Evolutionary conservation across 2,113 vertebrate genomes (phyloP).

Genomic region (Genyomyrus donnyi): DNA sequence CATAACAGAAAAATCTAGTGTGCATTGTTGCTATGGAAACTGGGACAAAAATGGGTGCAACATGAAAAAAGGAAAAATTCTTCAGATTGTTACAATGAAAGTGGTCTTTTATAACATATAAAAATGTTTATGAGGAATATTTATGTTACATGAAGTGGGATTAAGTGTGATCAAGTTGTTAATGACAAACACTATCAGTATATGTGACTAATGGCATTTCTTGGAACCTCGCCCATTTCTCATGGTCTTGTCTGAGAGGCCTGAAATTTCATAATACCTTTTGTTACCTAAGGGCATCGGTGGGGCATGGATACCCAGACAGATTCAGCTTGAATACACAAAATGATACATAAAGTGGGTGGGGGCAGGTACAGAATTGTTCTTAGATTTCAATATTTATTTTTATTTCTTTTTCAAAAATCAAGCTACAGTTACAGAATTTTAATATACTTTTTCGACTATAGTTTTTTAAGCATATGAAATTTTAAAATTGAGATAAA

Average conservation of each 20-base stretch:
- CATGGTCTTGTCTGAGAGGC: background rate
- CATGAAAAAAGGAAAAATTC: slow-evolving; percentile 52
- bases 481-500: background rate
- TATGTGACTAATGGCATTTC: background rate
- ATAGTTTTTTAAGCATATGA: background rate
- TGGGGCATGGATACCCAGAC: background rate
- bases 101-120: slow-evolving; percentile 25
- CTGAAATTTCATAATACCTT: background rate
- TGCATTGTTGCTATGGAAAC: slow-evolving; percentile 69
- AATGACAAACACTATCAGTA: background rate
- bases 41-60: slow-evolving; percentile 37
- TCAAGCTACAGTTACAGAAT: background rate
- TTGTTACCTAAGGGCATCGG: background rate
- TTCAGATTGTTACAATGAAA: slow-evolving; percentile 33
- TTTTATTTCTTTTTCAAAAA: background rate
- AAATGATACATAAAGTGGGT: background rate
- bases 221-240: background rate
- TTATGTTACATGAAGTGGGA: background rate
- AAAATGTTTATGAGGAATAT: slow-evolving; percentile 23
- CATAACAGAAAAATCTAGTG: slow-evolving; percentile 57
- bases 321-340: background rate
- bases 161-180: background rate
- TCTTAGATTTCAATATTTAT: background rate
- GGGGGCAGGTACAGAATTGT: background rate
- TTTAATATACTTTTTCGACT: too few relatives aligned